A percentile compares a stretch with the other conserved stretches of the same genome.
phyloP scores from a whole-genome alignment of 1,140 invertebrate species.

The Caenorhabditis latens region DNA sequence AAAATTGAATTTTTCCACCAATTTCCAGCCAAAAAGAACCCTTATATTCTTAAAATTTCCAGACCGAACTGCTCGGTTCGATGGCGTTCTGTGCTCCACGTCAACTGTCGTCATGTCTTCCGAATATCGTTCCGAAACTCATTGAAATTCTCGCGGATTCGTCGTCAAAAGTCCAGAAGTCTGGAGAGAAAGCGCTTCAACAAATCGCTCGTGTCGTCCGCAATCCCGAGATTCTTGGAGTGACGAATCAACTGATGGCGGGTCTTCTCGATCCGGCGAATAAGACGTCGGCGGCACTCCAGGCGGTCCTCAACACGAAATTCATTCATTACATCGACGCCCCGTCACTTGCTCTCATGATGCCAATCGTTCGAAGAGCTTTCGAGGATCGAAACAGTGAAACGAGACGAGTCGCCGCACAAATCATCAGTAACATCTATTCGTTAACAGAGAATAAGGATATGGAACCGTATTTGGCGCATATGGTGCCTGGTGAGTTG shows the following conservation, averaged over 20 bases:
- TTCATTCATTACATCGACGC: slow-evolving; percentile 99
- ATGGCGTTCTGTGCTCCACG: slow-evolving; percentile 93
- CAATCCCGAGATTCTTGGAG: slow-evolving; percentile 93
- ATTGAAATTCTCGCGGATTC: slow-evolving; percentile 97
- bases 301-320: slow-evolving; percentile 93
- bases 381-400: slow-evolving; percentile 97
- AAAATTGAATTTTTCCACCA: too few species aligned
- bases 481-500: slow-evolving; percentile 83
- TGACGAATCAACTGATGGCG: slow-evolving; percentile 90
- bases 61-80: slow-evolving; percentile 85
- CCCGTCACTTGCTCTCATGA: slow-evolving; percentile 95
- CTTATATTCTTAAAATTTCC: too few species aligned
- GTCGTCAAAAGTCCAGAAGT: slow-evolving; percentile 80
- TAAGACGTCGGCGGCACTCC: slow-evolving; percentile 88
- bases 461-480: slow-evolving; percentile 93
- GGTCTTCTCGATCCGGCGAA: slow-evolving; percentile 96
- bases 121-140: slow-evolving; percentile 96
- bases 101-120: slow-evolving; percentile 95
- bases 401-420: slow-evolving; percentile 97
- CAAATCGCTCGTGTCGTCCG: slow-evolving; percentile 94
- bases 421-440: slow-evolving; percentile 99
- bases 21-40: too few species aligned
- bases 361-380: slow-evolving; percentile 97
- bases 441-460: slow-evolving; percentile 98
- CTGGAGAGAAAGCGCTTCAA: slow-evolving; percentile 91